Conservation (phyloP, 2,888 invertebrate species). For the Oeneis ivallda region DNA sequence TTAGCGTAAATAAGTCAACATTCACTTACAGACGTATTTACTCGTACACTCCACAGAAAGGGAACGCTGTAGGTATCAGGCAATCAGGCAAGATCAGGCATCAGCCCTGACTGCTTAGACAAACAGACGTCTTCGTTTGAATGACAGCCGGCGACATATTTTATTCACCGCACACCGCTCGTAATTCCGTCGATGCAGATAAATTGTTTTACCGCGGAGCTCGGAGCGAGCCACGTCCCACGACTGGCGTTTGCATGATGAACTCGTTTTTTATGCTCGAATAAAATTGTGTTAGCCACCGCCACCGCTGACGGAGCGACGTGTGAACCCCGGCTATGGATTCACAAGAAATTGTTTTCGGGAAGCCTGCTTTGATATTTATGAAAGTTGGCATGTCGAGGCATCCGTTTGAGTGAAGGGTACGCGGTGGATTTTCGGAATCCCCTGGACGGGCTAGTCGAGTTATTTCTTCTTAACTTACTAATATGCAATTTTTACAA, state of each 20-base stretch:
- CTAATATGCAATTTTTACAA: conserved; percentile 27
- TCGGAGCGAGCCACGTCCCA: conserved; percentile 72
- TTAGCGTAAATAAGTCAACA: neutral
- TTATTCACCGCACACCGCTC: conserved; percentile 77
- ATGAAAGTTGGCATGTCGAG: conserved; percentile 72
- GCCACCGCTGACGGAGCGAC: conserved; percentile 58
- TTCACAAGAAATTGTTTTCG: conserved; percentile 75
- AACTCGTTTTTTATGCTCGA: conserved; percentile 80
- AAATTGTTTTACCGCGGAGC: conserved; percentile 80
- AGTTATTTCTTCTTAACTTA: conserved; percentile 40
- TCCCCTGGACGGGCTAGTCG: conserved; percentile 49
- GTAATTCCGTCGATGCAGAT: conserved; percentile 82
- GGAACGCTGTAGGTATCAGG: neutral
- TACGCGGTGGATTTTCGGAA: conserved; percentile 57
- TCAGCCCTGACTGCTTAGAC: conserved; percentile 53
- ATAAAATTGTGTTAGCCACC: conserved; percentile 80
- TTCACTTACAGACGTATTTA: neutral
- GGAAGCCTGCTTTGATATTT: conserved; percentile 76
- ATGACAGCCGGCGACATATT: conserved; percentile 80
- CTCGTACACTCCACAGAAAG: neutral
- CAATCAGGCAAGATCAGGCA: no score
- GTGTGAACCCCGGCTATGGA: conserved; percentile 66
- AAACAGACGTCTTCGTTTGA: conserved; percentile 65
- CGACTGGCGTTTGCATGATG: conserved; percentile 81
- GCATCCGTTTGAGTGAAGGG: conserved; percentile 69